Conservation (phyloP, 2,113 vertebrate genomes). For the Oryzias woworae region DNA sequence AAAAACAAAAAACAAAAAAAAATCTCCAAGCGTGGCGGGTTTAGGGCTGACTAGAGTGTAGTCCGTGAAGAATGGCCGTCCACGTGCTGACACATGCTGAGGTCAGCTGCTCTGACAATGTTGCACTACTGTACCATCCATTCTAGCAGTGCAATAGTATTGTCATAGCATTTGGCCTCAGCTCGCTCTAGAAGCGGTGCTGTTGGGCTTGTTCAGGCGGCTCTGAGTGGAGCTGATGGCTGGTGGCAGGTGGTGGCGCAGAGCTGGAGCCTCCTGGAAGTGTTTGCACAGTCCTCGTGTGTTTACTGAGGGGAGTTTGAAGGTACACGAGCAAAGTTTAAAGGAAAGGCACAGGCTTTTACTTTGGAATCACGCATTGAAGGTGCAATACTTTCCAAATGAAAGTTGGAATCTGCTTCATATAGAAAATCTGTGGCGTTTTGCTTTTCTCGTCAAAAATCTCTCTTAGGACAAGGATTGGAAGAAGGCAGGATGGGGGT, state of each 20-base stretch:
- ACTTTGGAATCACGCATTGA: too few species aligned
- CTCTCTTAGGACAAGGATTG: conserved; percentile 27
- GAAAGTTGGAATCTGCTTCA: too few species aligned
- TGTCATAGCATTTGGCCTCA: conserved; percentile 96
- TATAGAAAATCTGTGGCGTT: neutral
- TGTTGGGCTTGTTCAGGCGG: conserved; percentile 32
- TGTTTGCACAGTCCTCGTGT: conserved; percentile 41
- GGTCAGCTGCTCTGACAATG: conserved; percentile 95
- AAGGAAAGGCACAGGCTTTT: neutral
- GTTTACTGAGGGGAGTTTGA: conserved; percentile 50
- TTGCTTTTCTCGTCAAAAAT: neutral
- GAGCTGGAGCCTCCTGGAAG: conserved; percentile 33
- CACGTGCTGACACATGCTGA: conserved; percentile 82
- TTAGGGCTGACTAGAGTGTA: conserved; percentile 41
- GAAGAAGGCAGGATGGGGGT: conserved; percentile 2
- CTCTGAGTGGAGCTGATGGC: conserved; percentile 43
- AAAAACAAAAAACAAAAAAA: neutral
- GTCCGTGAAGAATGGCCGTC: conserved; percentile 64
- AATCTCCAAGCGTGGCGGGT: neutral
- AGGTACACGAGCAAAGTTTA: conserved; percentile 18
- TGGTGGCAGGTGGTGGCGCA: conserved; percentile 50
- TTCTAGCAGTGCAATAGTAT: conserved; percentile 99
- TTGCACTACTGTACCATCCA: conserved; percentile 98
- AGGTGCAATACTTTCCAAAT: too few species aligned
- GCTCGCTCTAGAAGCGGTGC: conserved; percentile 47